Evolutionary conservation across 2,113 vertebrate genomes (phyloP), one percentile per base, ranked within the genome.

Genomic region (Caretta caretta): DNA sequence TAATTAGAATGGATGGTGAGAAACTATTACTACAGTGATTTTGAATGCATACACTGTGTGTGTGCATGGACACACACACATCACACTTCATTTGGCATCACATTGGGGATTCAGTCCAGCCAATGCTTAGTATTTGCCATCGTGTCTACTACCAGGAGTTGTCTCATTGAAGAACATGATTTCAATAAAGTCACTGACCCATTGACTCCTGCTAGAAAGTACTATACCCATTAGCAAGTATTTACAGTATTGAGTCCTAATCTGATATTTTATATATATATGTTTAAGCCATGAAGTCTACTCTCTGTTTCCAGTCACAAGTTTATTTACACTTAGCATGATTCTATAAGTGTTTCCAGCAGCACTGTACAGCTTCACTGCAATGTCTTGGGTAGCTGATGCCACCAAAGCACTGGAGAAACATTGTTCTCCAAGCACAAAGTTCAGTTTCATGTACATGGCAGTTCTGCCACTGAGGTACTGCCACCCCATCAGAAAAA

Each of bases 1-100:
- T 2, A 59, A 48, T 79, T 16, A n/a, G 24, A 46, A 12, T 0
- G 1, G 8, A 20, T 0, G 0, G 9, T 2, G 2, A 75, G 46
- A 20, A 81, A 75, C 75, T 48, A 86, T 65, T 35, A 56, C 25
- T n/a, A 57, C 51, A 0, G 0, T 8, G 3, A 8, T 51, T 46
- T 49, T 11, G 8, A 31, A n/a, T 31, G 53, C 19, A 27, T 38
- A 25, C n/a, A 6, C 11, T 27, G n/a, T 75, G 46, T 46, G 25
- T 65, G 49, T 27, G 42, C 10, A 9, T 8, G 10, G 10, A 6
- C n/a, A 29, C 50, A 38, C 17, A 31, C 20, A 5, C 10, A 38
- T 38, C 35, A 72, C n/a, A 72, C 65, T 72, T 72, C 65, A 78
- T 87, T 46, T 87, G 11, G 48, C 46, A 65, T 14, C 24, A 72